phyloP scores from a whole-genome alignment of 2,888 invertebrate species.

The Camptogramma bilineatum region DNA sequence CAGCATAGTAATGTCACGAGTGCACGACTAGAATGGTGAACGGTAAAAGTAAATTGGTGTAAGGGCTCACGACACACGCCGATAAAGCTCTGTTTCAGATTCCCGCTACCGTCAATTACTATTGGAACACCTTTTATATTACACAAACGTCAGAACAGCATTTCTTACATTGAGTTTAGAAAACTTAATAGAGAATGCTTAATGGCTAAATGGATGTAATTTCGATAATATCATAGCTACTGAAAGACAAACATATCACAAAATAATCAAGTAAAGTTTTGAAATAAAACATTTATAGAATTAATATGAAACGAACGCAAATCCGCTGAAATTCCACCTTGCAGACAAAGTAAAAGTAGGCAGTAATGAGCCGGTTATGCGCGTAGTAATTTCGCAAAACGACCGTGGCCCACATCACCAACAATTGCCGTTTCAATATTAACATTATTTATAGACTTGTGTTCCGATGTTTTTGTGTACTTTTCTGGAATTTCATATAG shows the following conservation, averaged over 20 bases:
- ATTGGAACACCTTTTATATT: background rate
- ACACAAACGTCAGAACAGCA: background rate
- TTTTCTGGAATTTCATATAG: constrained; percentile 12
- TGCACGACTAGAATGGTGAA: constrained; percentile 38
- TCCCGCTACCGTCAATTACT: background rate
- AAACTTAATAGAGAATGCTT: background rate
- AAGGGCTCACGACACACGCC: constrained; percentile 35
- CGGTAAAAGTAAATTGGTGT: constrained; percentile 38
- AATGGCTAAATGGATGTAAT: background rate
- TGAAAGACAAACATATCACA: no score
- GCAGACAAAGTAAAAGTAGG: constrained; percentile 54
- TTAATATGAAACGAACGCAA: background rate
- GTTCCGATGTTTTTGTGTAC: constrained; percentile 34
- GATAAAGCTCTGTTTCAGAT: constrained; percentile 4
- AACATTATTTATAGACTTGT: constrained; percentile 42
- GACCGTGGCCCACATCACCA: constrained; percentile 58
- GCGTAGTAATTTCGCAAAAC: constrained; percentile 55
- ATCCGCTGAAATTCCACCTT: constrained; percentile 24
- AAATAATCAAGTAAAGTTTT: background rate
- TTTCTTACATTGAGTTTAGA: background rate
- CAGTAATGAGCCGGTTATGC: constrained; percentile 51
- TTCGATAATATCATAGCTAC: no score
- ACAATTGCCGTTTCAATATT: constrained; percentile 48
- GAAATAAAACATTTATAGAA: background rate
- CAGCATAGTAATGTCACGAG: constrained; percentile 43